Base-by-base conservation (phyloP, 2,888 invertebrate genomes). In the Caradrina clavipalpis region DNA sequence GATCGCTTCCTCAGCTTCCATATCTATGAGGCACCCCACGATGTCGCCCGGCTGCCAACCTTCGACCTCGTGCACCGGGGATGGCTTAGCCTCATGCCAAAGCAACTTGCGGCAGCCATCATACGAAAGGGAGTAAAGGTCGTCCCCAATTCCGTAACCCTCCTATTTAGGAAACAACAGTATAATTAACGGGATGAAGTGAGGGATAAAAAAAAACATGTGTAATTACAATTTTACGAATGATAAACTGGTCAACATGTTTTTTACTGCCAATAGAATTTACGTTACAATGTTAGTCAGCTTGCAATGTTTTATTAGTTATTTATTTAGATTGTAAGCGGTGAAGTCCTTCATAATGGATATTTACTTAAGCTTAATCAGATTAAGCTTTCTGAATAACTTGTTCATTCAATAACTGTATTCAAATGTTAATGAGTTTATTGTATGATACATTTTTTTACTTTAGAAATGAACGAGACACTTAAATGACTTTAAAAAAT, bases 71-170 rank as follows among this genome's bases (percentile, higher is more conserved):
- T 94, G 94, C 11, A 97, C 96, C 65, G 97, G 96, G 67, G 97
- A 97, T 0, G 94, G 89, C 81, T 97, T 97, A 0, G 99, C 99
- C 88, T 98, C 98, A 92, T 98, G 97, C 99, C 99, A 99, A 74
- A 99, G 97, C 69, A 99, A 94, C 90, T 97, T 97, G 53, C 99
- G 97, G 91, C 99, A 99, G 1, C 99, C 99, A 92, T 99, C 99
- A 91, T 98, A 99, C 0, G 99, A 98, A 73, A 99, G 94, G 0
- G 99, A 99, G 94, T 97, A 98, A 76, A 97, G 96, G 89, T 99
- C 99, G 89, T 99, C 99, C 8, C 99, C 99, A 71, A 99, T 98
- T n/a, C 99, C 99, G 94, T 98, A 99, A 0, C 99, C 99, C 90
- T 99, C 99, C 98, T 98, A 89, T 45, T 15, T 4, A 39, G 87